These are phyloP conservation scores for Drosophila subobscura DNA, from an alignment of 1,140 invertebrate species.

Conservation along the genomic window DNA sequence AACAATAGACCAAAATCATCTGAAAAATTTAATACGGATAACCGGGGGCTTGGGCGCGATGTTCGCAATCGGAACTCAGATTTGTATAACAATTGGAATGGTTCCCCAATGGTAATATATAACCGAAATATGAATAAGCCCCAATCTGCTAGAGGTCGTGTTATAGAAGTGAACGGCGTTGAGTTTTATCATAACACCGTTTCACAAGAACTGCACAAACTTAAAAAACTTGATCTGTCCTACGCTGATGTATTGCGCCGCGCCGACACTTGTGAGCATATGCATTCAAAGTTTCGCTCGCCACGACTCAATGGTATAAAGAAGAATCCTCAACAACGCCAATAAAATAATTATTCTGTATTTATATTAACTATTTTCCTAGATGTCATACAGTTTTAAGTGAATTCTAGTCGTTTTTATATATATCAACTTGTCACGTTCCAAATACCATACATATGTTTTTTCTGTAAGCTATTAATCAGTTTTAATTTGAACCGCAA, in stretches of 20 bases:
- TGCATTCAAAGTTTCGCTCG: slow-evolving; percentile 36
- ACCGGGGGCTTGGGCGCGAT: slow-evolving; percentile 11
- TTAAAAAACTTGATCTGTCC: slow-evolving; percentile 91
- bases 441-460: no score
- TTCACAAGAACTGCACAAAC: slow-evolving; percentile 91
- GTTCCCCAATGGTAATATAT: slow-evolving; percentile 87
- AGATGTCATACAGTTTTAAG: no score
- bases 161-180: slow-evolving; percentile 73
- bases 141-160: slow-evolving; percentile 44
- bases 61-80: slow-evolving; percentile 23
- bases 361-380: no score
- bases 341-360: slow-evolving; percentile 5
- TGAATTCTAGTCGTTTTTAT: no score
- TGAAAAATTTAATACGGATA: slow-evolving; percentile 52
- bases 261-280: slow-evolving; percentile 85
- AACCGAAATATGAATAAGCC: slow-evolving; percentile 84
- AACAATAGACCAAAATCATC: slow-evolving; percentile 84
- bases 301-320: slow-evolving; percentile 20
- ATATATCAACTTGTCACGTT: no score
- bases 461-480: no score
- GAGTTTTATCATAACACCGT: slow-evolving; percentile 89
- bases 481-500: no score
- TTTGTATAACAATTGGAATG: slow-evolving; percentile 89
- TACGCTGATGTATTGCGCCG: slow-evolving; percentile 92
- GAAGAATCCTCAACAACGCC: slow-evolving; percentile 28